Evolutionary conservation across 2,113 vertebrate genomes (phyloP), one percentile per base, ranked within the genome.

Genomic region (Alethe diademata): DNA sequence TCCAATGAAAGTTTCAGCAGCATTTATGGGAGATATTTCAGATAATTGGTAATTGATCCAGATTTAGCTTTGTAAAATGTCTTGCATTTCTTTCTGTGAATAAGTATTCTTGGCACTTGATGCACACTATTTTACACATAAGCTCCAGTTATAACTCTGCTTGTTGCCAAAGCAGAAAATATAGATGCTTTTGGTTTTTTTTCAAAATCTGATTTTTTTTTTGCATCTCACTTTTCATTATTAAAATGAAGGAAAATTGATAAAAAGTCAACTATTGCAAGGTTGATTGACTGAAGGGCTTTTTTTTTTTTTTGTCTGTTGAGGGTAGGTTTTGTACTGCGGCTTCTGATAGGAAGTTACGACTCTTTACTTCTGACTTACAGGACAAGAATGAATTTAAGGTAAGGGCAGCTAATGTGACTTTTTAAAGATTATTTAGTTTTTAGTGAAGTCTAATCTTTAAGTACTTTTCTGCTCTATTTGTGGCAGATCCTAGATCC

Each of bases 351-450:
- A 98, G 95, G 96, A 99, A 98, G 90, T 97, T 99, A 74, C 98
- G 99, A 87, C 93, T 99, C 70, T 98, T 99, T 96, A 99, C 98
- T 84, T 99, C 99, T 71, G 99, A 99, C 96, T 98, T 99, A 45
- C 98, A 99, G 96, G 98, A 99, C 75, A 98, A 96, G 93, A 97
- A 99, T 96, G 99, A 99, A 96, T 98, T 98, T 90, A 99, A 99
- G 99, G 99, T 99, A 98, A 97, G 88, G 58, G 24, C 51, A 94
- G 28, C 29, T 66, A 82, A 54, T 19, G 71, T 65, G 48, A 89
- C 69, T 93, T 79, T 73, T 16, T 4, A 58, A 64, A 78, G 19
- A 66, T 26, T 69, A 51, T 60, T 75, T 95, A n/a, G 12, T 45
- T 67, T 94, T 89, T 54, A 71, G 4, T 36, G 13, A 86, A 66